Conservation (phyloP, 2,888 invertebrate species). For the Augochlorella aurata region DNA sequence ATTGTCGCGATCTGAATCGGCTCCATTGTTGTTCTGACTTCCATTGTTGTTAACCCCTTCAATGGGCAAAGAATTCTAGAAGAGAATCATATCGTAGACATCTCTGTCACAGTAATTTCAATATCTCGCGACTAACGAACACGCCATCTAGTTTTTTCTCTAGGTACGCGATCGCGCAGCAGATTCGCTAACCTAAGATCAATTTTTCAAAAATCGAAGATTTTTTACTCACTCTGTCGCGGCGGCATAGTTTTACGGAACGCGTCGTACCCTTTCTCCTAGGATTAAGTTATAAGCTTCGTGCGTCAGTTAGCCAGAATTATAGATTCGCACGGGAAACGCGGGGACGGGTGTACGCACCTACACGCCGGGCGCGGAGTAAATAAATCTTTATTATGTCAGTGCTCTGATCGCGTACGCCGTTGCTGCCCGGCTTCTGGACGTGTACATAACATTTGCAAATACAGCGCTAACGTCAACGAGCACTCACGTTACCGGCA, state of each 20-base stretch:
- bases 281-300: background rate
- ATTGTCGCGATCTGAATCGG: conserved; percentile 67
- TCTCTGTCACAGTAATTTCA: no score
- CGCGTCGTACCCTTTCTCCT: background rate
- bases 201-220: background rate
- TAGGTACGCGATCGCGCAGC: no score
- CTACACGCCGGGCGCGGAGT: conserved; percentile 26
- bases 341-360: background rate
- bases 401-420: conserved; percentile 29
- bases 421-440: conserved; percentile 39
- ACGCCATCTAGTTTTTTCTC: no score
- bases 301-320: conserved; percentile 11
- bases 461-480: conserved; percentile 48
- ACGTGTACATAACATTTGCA: conserved; percentile 57
- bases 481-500: conserved; percentile 38
- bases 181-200: background rate
- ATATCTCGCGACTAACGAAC: no score
- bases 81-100: no score
- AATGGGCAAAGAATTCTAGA: conserved; percentile 31
- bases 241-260: background rate
- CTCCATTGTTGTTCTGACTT: conserved; percentile 6
- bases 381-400: conserved; percentile 59
- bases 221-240: background rate
- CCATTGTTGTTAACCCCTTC: conserved; percentile 67
- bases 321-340: conserved; percentile 13